Evolutionary conservation across 2,888 invertebrate species (phyloP).

Genomic region (Taenaris catops): DNA sequence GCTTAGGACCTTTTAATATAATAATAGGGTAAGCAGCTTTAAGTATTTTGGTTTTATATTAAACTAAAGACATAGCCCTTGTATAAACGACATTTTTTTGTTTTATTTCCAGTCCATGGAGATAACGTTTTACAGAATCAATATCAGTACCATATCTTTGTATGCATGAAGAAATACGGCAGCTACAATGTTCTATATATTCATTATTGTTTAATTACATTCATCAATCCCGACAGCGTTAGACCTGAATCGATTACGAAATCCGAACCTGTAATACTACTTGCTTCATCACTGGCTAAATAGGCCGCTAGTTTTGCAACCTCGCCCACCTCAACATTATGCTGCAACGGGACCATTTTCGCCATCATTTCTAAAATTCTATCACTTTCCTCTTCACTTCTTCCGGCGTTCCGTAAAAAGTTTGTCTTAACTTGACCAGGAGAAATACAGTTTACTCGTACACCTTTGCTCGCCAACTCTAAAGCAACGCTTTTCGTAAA

Average conservation of each 20-base stretch:
- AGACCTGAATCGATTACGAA: slow-evolving; percentile 15
- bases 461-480: slow-evolving; percentile 76
- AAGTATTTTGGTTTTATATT: too few species aligned
- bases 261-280: slow-evolving; percentile 38
- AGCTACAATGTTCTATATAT: too few species aligned
- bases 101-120: too few species aligned
- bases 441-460: slow-evolving; percentile 85
- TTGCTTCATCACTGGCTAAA: slow-evolving; percentile 43
- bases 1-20: too few species aligned
- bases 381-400: slow-evolving; percentile 25
- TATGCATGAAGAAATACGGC: too few species aligned
- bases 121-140: too few species aligned
- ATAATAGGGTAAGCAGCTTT: too few species aligned
- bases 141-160: too few species aligned
- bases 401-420: slow-evolving; percentile 26
- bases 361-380: slow-evolving; percentile 15
- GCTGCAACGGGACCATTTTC: slow-evolving; percentile 24
- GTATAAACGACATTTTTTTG: too few species aligned
- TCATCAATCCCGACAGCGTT: not conserved
- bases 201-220: too few species aligned
- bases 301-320: slow-evolving; percentile 35
- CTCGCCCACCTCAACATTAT: slow-evolving; percentile 31
- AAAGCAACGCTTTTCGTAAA: slow-evolving; percentile 86
- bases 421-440: slow-evolving; percentile 82
- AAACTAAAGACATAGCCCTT: too few species aligned